Evolutionary conservation across 2,797 vertebrate species (phyloP), one percentile per base, ranked within the genome.

Genomic region (Echeneis naucrates): DNA sequence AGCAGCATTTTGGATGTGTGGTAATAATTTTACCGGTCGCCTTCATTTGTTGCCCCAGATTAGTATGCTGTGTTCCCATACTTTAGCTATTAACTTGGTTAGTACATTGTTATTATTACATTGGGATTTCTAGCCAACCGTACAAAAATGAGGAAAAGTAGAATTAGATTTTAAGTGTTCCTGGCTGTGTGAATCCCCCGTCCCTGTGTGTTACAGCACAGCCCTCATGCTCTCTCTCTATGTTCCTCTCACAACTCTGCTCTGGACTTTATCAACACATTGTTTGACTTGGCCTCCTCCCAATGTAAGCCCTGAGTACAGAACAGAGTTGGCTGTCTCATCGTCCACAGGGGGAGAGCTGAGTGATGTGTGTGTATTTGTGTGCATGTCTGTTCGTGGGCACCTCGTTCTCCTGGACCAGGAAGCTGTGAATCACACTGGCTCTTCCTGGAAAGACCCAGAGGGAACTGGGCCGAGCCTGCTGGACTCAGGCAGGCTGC

Each of bases 191-290:
- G 64, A 74, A 70, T 80, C 47, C 53, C 58, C 56, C 27, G 56
- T 76, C 58, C 72, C 45, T 30, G 56, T 78, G 75, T 71, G 78
- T 55, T 64, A 62, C 38, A 62, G 82, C 66, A 21, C 45, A 30
- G 53, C 42, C 55, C 64, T 75, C 37, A 4, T 74, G 80, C 85
- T 87, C 77, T 57, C 33, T 75, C 72, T 71, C 77, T 71, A 63
- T 88, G 76, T 86, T 86, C 80, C 87, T 80, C 88, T 85, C 86
- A 78, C 78, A 78, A 51, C 82, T 85, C 87, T 73, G 90, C 78
- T 91, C 93, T 94, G 93, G 92, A 93, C 92, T 93, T 92, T 90
- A 92, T 94, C 92, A 93, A 73, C 86, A 87, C 89, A 86, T 92
- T 93, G 91, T 94, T 94, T 93, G 84, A 89, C 84, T 94, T 95